A percentile compares a stretch with the other conserved stretches of the same genome.
Evolutionary conservation across 2,113 vertebrate species (phyloP).

Genomic region (Clarias magur): DNA sequence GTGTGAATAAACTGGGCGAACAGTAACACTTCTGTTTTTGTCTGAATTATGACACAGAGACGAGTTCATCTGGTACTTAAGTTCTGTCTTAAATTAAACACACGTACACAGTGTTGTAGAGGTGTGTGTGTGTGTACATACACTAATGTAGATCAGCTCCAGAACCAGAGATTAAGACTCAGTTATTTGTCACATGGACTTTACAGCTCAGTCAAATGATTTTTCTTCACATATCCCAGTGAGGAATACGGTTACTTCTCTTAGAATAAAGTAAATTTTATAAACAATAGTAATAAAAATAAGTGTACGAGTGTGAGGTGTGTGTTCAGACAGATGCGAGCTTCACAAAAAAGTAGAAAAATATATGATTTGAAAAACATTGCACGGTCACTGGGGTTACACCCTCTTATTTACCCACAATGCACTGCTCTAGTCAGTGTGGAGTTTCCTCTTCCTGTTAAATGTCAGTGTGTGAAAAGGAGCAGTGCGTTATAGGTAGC

Average conservation of each 20-base stretch:
- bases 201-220: too few relatives aligned
- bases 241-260: not conserved
- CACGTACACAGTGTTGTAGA: not conserved
- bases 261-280: not conserved
- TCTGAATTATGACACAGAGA: not conserved
- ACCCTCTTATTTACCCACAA: not conserved
- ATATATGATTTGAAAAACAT: not conserved
- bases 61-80: not conserved
- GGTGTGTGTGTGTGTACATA: not conserved
- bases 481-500: not conserved
- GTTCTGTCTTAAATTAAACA: not conserved
- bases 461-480: not conserved
- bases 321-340: not conserved
- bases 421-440: not conserved
- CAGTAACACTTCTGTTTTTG: not conserved
- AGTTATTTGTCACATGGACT: too few relatives aligned
- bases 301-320: not conserved
- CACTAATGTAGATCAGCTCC: not conserved
- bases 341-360: not conserved
- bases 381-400: not conserved
- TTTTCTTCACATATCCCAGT: too few relatives aligned
- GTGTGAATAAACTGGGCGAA: slow-evolving; percentile 10
- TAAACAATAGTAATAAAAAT: too few relatives aligned
- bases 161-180: not conserved
- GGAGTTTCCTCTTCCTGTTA: not conserved